Base-by-base conservation (phyloP, 2,113 vertebrate genomes). In the Cyanistes caeruleus region DNA sequence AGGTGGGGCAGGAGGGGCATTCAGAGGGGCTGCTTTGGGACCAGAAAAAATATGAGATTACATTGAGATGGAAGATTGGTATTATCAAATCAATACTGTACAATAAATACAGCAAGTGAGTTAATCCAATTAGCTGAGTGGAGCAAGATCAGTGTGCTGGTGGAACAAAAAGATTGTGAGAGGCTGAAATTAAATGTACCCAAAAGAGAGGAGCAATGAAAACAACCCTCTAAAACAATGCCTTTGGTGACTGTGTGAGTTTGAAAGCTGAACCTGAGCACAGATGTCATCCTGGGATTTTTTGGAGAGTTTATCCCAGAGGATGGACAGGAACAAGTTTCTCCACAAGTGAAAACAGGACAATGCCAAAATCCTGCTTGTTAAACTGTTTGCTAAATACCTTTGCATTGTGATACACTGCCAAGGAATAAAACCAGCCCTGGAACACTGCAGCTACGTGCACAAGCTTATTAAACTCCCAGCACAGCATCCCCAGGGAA, bases 361-460 rank as follows among this genome's bases (percentile, higher is more conserved):
- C 15, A 69, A 9, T 22, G n/a, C 31, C 72, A 70, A 44, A 63
- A 80, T 52, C 41, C 72, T 70, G 37, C 79, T 78, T 72, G 49
- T 93, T 89, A 84, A 82, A 59, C 22, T 81, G 51, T 87, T 93
- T 90, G 79, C 43, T 93, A 86, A 93, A 88, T 44, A 69, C 17
- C 35, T 75, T 8, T 88, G 72, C 55, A 10, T 11, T 58, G 14
- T 27, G 69, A 83, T 51, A 43, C 51, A 30, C 23, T 41, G 52
- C 44, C 43, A 28, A 48, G 55, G 33, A 92, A 84, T 51, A 41
- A 75, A 94, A 33, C 35, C 44, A 56, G 59, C 37, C 60, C 4
- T 35, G 49, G 74, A 70, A 59, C 33, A 24, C 89, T 72, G 70
- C n/a, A 22, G 49, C 64, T 68, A 43, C 68, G 56, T 46, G 35